A percentile compares a stretch with the other conserved stretches of the same genome.
Conservation (phyloP, 2,888 invertebrate genomes). For the Iselma pallidipennis region DNA sequence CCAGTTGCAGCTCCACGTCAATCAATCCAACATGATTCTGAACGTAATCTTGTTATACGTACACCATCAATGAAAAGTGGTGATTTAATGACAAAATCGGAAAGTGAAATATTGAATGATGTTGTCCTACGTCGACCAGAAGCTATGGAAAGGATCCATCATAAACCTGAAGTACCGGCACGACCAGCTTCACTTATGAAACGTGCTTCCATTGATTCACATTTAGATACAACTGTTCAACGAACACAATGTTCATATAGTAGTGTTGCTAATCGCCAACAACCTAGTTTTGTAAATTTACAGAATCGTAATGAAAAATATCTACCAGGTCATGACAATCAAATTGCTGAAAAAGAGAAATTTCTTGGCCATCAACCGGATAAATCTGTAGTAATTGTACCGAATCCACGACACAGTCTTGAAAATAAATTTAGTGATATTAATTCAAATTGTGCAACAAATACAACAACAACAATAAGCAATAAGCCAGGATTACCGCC, state of each 20-base stretch:
- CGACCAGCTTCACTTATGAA: conserved; percentile 69
- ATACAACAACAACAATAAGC: neutral
- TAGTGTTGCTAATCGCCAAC: conserved; percentile 72
- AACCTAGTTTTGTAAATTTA: conserved; percentile 61
- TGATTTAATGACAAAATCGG: conserved; percentile 41
- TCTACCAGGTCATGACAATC: conserved; percentile 52
- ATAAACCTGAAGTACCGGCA: conserved; percentile 82
- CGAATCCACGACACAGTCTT: conserved; percentile 31
- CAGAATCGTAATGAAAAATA: conserved; percentile 43
- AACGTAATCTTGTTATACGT: conserved; percentile 12
- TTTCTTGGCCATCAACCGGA: conserved; percentile 48
- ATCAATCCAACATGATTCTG: conserved; percentile 2
- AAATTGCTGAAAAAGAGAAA: conserved; percentile 53
- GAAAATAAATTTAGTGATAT: conserved; percentile 46
- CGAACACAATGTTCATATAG: conserved; percentile 68
- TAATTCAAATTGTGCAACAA: conserved; percentile 35
- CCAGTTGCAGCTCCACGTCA: conserved; percentile 61
- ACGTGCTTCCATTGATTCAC: conserved; percentile 34
- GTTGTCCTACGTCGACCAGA: conserved; percentile 61
- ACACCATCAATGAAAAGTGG: conserved; percentile 27
- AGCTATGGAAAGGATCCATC: conserved; percentile 52
- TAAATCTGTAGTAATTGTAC: conserved; percentile 10
- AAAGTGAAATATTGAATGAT: conserved; percentile 43
- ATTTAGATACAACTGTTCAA: conserved; percentile 60
- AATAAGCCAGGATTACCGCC: conserved; percentile 24